Evolutionary conservation across 2,113 vertebrate genomes (phyloP).

Genomic region (Camelus bactrianus): DNA sequence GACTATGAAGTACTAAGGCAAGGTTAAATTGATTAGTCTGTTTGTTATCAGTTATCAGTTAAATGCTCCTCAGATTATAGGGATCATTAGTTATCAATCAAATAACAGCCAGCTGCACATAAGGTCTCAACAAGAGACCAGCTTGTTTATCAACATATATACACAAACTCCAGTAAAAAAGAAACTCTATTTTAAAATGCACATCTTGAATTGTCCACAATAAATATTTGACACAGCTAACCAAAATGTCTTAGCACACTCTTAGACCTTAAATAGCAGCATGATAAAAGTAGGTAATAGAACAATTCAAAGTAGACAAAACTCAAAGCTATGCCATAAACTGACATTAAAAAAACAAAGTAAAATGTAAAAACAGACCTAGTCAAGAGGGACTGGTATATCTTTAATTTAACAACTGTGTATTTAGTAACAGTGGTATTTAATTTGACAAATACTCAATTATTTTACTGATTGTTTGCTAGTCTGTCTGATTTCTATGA

Average conservation of each 20-base stretch:
- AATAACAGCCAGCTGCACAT: neutral
- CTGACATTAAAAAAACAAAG: neutral
- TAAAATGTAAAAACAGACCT: constrained; percentile 21
- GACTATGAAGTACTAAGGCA: constrained; percentile 56
- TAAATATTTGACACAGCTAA: constrained; percentile 30
- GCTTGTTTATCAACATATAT: constrained; percentile 11
- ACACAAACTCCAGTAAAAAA: constrained; percentile 29
- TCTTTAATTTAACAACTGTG: constrained; percentile 49
- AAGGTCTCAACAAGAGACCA: neutral
- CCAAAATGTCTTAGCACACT: constrained; percentile 7
- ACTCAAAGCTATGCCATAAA: neutral
- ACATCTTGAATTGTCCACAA: constrained; percentile 17
- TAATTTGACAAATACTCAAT: constrained; percentile 62
- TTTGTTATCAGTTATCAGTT: constrained; percentile 42
- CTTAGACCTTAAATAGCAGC: neutral
- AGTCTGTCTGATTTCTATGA: constrained; percentile 26
- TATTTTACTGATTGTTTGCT: constrained; percentile 50
- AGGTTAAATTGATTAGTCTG: constrained; percentile 49
- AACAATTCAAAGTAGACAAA: constrained; percentile 19
- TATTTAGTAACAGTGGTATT: constrained; percentile 48
- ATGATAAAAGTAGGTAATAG: neutral
- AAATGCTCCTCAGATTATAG: constrained; percentile 44
- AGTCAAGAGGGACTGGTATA: neutral
- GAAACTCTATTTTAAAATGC: constrained; percentile 35
- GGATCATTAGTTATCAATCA: constrained; percentile 44